These are phyloP conservation scores for Cantharis flavilabris DNA, from an alignment of 2,888 invertebrate genomes.

Conservation along the genomic window DNA sequence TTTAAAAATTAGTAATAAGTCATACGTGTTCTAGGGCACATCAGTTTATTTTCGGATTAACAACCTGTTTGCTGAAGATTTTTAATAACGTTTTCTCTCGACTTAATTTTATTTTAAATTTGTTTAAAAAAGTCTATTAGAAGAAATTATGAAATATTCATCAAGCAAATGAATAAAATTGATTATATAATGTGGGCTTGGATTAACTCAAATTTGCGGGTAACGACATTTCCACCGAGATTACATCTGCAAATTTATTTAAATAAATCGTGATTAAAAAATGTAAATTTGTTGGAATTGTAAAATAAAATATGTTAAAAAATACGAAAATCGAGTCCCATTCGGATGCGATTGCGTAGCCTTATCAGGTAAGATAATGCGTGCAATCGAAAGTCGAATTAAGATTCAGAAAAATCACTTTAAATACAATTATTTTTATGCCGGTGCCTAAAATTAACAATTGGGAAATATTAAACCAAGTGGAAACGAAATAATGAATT, in stretches of 20 bases:
- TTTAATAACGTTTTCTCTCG: background rate
- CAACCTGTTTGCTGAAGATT: constrained; percentile 3
- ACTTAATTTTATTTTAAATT: background rate
- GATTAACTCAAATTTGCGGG: background rate
- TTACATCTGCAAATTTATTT: background rate
- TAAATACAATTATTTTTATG: background rate
- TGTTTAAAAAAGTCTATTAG: background rate
- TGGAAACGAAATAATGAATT: background rate
- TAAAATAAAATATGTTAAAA: background rate
- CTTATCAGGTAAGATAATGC: background rate
- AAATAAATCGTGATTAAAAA: background rate
- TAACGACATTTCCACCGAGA: background rate
- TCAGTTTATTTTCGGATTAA: constrained; percentile 4
- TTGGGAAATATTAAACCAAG: background rate
- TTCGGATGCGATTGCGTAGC: background rate
- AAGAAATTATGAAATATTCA: background rate
- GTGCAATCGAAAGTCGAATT: background rate
- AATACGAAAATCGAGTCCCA: background rate
- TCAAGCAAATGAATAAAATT: background rate
- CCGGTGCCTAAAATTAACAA: background rate
- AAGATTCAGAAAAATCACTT: background rate
- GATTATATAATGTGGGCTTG: background rate
- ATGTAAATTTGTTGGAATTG: background rate
- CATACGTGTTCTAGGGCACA: constrained; percentile 10
- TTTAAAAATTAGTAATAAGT: background rate